Conservation (phyloP, 2,888 invertebrate species). For the Athalia circularis region DNA sequence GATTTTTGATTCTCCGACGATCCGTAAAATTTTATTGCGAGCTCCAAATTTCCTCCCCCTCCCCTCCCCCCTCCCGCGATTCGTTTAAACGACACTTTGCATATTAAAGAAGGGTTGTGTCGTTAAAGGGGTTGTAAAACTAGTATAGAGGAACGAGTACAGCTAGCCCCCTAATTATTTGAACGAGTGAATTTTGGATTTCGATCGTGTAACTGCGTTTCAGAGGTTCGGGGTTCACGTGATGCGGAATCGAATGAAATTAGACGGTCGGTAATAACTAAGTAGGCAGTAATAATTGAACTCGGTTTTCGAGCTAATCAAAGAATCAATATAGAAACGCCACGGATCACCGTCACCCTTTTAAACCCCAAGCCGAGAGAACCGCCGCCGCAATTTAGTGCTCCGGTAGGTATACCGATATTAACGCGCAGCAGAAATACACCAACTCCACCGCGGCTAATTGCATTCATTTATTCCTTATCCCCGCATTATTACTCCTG, state of each 20-base stretch:
- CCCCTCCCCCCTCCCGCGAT: too few relatives aligned
- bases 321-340: not conserved
- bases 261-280: not conserved
- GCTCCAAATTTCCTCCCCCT: too few relatives aligned
- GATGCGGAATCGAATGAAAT: not conserved
- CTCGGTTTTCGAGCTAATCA: not conserved
- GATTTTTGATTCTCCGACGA: too few relatives aligned
- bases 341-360: too few relatives aligned
- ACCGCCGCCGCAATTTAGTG: too few relatives aligned
- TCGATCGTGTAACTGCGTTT: not conserved
- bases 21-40: too few relatives aligned
- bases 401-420: too few relatives aligned
- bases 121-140: not conserved
- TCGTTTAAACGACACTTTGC: conserved; percentile 8
- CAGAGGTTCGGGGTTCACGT: not conserved
- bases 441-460: conserved; percentile 55
- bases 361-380: too few relatives aligned
- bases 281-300: not conserved
- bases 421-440: not conserved
- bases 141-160: too few relatives aligned
- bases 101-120: conserved; percentile 32
- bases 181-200: too few relatives aligned
- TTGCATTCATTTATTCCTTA: conserved; percentile 68
- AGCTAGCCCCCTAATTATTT: too few relatives aligned
- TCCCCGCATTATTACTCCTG: conserved; percentile 47